phyloP scores from a whole-genome alignment of 2,888 invertebrate genomes.

The Eulithis prunata region DNA sequence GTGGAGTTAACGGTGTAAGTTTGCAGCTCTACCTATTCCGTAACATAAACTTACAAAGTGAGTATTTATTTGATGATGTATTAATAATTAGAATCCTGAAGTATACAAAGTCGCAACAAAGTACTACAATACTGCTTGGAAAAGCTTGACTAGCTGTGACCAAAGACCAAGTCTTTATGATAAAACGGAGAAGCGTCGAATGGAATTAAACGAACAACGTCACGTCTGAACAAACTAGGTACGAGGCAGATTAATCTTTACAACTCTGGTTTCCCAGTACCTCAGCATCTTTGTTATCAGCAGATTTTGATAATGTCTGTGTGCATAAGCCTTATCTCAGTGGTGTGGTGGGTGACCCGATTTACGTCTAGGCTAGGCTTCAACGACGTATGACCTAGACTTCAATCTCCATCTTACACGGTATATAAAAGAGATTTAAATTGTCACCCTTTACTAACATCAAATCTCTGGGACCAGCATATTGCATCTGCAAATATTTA shows the following conservation, averaged over 20 bases:
- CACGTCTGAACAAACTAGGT: slow-evolving; percentile 47
- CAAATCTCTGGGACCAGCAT: too few relatives aligned
- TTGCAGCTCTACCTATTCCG: too few relatives aligned
- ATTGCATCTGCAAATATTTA: too few relatives aligned
- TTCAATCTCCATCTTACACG: slow-evolving; percentile 58
- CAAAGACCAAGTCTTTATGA: background rate
- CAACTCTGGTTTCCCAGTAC: slow-evolving; percentile 69
- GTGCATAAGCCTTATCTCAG: slow-evolving; percentile 70
- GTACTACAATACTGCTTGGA: too few relatives aligned
- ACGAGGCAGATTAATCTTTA: slow-evolving; percentile 65
- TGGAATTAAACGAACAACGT: slow-evolving; percentile 28
- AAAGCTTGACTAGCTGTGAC: too few relatives aligned
- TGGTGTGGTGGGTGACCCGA: slow-evolving; percentile 68
- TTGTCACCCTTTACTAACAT: background rate
- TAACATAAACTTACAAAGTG: too few relatives aligned
- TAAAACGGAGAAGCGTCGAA: background rate
- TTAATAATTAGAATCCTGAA: too few relatives aligned
- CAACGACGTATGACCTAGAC: slow-evolving; percentile 77
- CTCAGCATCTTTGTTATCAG: slow-evolving; percentile 56
- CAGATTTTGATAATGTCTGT: slow-evolving; percentile 58
- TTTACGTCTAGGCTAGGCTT: slow-evolving; percentile 71
- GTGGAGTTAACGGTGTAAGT: background rate
- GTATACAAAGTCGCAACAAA: too few relatives aligned
- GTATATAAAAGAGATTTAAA: slow-evolving; percentile 70
- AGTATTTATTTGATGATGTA: too few relatives aligned